These are phyloP conservation scores for Caenorhabditis plicata DNA, from an alignment of 2,888 invertebrate species.

Conservation along the genomic window DNA sequence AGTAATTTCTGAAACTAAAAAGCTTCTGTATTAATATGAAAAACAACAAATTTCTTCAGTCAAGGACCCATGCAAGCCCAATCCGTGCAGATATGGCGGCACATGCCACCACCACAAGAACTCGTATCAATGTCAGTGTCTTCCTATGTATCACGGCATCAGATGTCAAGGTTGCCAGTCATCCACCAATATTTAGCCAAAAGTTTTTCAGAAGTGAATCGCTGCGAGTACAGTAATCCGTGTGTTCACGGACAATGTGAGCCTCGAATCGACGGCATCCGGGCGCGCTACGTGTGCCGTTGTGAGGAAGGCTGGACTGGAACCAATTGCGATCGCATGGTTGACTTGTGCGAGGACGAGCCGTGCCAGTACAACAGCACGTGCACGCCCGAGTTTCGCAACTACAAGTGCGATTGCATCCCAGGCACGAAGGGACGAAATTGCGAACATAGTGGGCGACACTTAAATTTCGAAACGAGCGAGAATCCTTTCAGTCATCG, in stretches of 20 bases:
- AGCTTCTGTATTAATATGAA: too few relatives aligned
- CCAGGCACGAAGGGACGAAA: slow-evolving; percentile 14
- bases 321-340: slow-evolving; percentile 28
- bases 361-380: slow-evolving; percentile 32
- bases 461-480: background rate
- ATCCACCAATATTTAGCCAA: background rate
- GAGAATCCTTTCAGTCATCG: slow-evolving; percentile 20
- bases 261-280: slow-evolving; percentile 9
- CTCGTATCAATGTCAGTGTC: slow-evolving; percentile 26
- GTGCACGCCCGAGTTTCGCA: slow-evolving; percentile 24
- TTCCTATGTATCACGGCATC: slow-evolving; percentile 17
- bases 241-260: slow-evolving; percentile 33
- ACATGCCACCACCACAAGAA: too few relatives aligned
- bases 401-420: slow-evolving; percentile 31
- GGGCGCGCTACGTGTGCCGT: slow-evolving; percentile 16
- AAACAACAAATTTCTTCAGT: too few relatives aligned
- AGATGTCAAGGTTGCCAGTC: slow-evolving; percentile 12
- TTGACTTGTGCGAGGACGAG: slow-evolving; percentile 21
- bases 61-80: slow-evolving; percentile 2
- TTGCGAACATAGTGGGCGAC: slow-evolving; percentile 19
- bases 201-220: slow-evolving; percentile 18
- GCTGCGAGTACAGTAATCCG: slow-evolving; percentile 31
- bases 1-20: too few relatives aligned
- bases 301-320: slow-evolving; percentile 37
- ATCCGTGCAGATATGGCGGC: slow-evolving; percentile 21